Base-by-base conservation (phyloP, 2,113 vertebrate species). In the Cyprinus carpio region DNA sequence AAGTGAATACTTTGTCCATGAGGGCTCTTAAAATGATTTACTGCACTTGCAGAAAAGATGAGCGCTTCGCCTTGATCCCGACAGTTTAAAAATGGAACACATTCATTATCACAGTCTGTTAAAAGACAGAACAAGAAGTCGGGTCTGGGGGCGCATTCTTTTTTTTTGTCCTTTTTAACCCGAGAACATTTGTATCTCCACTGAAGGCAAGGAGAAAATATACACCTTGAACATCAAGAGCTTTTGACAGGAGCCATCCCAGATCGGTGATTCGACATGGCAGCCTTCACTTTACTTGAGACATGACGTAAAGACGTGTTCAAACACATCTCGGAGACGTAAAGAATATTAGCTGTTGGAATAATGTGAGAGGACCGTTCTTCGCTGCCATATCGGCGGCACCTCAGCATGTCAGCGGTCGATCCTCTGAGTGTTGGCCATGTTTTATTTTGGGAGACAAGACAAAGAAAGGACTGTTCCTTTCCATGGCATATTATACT, bases 71-170 rank as follows among this genome's bases (percentile, higher is more conserved):
- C 60, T 81, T 46, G 79, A 67, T 81, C 79, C 60, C 18, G 40
- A 49, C 79, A 67, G 37, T 81, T 77, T 81, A 65, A 81, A 46
- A 67, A 65, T 23, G 67, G 79, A 81, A 25, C 16, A 6, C 80
- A n/a, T n/a, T 51, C 64, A 82, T 82, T 51, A 82, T 69, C 11
- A 82, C 43, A 69, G 34, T 69, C 64, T 54, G 80, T 69, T 69
- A 82, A 82, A 69, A 82, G 80, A 69, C 80, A 82, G 80, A 82
- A 82, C 64, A 82, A 69, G 80, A 62, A 67, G 11, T 51, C 27
- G 5, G 72, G 40, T 75, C 40, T 75, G 20, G n/a, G n/a, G n/a
- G 34, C 13, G 11, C 5, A 5, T 75, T 12, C 69, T 43, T 1
- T 79, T 79, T n/a, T n/a, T n/a, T n/a, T n/a, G n/a, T n/a, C n/a